Conservation (phyloP, 2,113 vertebrate genomes). For the Penelope pileata region DNA sequence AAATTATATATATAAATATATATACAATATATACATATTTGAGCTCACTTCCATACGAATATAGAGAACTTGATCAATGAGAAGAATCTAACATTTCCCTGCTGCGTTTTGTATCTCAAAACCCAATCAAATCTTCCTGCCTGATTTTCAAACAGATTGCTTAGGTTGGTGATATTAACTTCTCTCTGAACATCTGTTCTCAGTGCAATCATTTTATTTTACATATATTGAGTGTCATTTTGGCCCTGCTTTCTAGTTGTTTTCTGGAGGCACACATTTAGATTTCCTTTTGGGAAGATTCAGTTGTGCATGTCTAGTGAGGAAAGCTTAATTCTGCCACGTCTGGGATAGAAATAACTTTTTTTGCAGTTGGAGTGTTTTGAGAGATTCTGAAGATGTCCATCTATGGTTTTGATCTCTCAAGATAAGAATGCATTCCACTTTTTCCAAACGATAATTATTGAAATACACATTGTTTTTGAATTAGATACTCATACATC, state of each 20-base stretch:
- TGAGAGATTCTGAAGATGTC: background rate
- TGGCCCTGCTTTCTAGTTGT: background rate
- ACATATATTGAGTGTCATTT: background rate
- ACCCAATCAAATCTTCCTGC: background rate
- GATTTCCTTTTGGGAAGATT: background rate
- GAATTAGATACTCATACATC: background rate
- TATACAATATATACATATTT: too few relatives aligned
- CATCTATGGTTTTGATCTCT: background rate
- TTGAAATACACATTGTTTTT: background rate
- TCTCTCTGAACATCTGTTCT: background rate
- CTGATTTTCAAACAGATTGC: background rate
- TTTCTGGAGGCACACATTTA: background rate
- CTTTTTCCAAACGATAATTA: background rate
- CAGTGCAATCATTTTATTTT: background rate
- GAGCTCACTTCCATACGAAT: background rate
- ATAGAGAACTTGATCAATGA: background rate
- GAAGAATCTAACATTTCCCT: background rate
- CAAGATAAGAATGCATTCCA: background rate
- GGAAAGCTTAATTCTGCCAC: background rate
- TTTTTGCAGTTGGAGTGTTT: background rate
- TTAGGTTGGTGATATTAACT: background rate
- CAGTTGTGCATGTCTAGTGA: background rate
- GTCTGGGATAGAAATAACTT: background rate
- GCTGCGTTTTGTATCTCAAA: background rate
- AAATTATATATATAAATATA: too few relatives aligned